Evolutionary conservation across 1,140 invertebrate genomes (phyloP).

Genomic region (Ganaspis sp.): DNA sequence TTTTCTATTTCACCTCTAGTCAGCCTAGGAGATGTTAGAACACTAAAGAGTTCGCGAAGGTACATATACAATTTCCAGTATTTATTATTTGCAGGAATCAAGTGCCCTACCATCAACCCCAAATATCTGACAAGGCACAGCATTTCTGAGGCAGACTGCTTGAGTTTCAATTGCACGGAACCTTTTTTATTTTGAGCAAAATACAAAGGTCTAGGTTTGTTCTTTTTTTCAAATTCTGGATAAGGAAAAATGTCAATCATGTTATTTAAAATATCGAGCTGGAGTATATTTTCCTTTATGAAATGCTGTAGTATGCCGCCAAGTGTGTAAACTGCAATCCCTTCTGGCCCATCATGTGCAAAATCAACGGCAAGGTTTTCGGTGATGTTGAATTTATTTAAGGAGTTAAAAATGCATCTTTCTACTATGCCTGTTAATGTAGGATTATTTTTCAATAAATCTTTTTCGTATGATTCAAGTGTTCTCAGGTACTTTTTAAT

Average conservation of each 20-base stretch:
- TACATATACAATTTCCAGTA: background rate
- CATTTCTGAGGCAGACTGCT: background rate
- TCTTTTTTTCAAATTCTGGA: background rate
- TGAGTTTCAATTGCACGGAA: background rate
- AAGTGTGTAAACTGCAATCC: constrained; percentile 18
- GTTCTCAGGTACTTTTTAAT: background rate
- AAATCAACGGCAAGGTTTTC: constrained; percentile 35
- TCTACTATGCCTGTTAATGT: constrained; percentile 16
- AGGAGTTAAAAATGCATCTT: constrained; percentile 31
- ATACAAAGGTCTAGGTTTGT: constrained; percentile 10
- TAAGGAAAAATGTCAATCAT: background rate
- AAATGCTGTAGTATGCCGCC: background rate
- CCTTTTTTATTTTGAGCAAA: background rate
- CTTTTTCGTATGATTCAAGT: constrained; percentile 28
- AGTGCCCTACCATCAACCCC: background rate
- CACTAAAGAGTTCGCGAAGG: background rate
- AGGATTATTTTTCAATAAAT: constrained; percentile 25
- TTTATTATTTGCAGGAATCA: background rate
- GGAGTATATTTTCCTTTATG: background rate
- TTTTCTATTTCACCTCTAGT: constrained; percentile 23
- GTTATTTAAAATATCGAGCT: constrained; percentile 6
- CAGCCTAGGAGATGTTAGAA: constrained; percentile 10
- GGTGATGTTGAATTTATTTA: constrained; percentile 32
- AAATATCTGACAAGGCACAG: background rate
- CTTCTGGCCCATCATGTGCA: constrained; percentile 26